Evolutionary conservation across 2,113 vertebrate genomes (phyloP).

Genomic region (Nymphicus hollandicus): DNA sequence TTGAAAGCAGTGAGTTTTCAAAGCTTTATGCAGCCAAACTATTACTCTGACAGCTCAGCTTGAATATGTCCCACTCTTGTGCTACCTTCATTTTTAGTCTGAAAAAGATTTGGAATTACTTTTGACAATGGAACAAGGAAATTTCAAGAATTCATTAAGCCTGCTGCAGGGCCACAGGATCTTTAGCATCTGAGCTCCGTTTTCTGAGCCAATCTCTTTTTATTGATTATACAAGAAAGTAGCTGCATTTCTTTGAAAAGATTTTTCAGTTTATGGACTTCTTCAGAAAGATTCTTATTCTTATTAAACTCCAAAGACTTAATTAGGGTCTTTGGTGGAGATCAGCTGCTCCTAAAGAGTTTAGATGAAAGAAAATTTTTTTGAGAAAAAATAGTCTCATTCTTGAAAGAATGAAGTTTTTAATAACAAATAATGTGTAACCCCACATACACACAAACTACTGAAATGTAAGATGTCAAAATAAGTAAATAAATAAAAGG

Average conservation of each 20-base stretch:
- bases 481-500: background rate
- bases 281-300: background rate
- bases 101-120: background rate
- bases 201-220: background rate
- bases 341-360: constrained; percentile 22
- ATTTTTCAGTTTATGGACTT: background rate
- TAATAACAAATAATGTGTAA: constrained; percentile 45
- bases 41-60: background rate
- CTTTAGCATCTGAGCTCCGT: background rate
- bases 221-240: background rate
- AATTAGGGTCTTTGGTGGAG: constrained; percentile 1
- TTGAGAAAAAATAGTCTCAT: constrained; percentile 26
- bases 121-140: background rate
- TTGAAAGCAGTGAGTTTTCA: background rate
- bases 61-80: background rate
- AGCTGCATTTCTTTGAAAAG: background rate
- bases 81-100: background rate
- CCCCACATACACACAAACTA: background rate
- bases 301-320: background rate
- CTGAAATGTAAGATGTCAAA: background rate
- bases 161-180: background rate
- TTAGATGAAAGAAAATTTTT: constrained; percentile 55
- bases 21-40: background rate
- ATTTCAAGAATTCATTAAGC: background rate
- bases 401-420: constrained; percentile 44